Percentiles rank a stretch among this genome's conserved stretches.
Conservation (phyloP, 2,797 vertebrate species). For the Okamejei kenojei region DNA sequence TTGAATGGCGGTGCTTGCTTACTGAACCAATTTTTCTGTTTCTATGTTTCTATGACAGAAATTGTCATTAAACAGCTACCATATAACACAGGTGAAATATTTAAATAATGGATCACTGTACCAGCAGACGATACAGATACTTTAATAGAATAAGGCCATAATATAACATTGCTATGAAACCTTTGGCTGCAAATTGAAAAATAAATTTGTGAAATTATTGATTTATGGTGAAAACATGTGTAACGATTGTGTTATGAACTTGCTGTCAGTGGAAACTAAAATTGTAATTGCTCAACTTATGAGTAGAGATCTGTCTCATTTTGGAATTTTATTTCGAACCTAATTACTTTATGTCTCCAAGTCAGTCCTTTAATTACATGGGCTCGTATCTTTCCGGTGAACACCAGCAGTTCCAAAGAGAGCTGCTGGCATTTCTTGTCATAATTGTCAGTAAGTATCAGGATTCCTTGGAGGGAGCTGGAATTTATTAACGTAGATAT, state of each 20-base stretch:
- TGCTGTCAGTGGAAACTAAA: neutral
- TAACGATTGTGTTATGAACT: neutral
- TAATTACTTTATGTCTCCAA: neutral
- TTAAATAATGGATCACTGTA: neutral
- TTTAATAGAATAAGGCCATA: neutral
- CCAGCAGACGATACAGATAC: neutral
- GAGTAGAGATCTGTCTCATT: neutral
- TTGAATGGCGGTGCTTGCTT: no score
- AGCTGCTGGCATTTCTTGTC: no score
- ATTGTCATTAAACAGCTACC: neutral
- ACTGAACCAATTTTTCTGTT: no score
- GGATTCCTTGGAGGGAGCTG: no score
- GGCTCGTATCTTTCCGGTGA: no score
- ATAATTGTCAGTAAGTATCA: no score
- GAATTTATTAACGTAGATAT: no score
- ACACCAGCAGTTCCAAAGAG: no score
- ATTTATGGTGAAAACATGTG: neutral
- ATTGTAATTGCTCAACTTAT: neutral
- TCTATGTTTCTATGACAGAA: neutral
- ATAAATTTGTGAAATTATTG: neutral
- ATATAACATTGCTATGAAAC: neutral
- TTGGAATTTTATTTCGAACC: neutral
- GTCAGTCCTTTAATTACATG: neutral
- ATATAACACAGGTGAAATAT: neutral
- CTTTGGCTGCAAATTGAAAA: neutral